Percentiles rank a stretch among this genome's conserved stretches.
These are phyloP conservation scores for Cebidichthys violaceus DNA, from an alignment of 2,113 vertebrate genomes.

Conservation along the genomic window DNA sequence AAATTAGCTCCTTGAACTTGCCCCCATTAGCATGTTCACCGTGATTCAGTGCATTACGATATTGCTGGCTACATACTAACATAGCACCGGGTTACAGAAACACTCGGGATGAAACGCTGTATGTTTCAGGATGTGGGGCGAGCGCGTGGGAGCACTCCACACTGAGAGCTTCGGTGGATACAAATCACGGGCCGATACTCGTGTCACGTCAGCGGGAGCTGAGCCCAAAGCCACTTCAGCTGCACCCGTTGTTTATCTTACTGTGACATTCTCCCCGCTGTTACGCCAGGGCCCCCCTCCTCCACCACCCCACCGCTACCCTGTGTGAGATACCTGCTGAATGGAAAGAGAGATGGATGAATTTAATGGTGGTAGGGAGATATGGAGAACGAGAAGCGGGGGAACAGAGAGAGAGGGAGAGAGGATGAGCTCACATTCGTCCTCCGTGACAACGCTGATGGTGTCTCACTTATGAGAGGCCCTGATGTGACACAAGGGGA, in stretches of 20 bases:
- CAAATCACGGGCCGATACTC: slow-evolving; percentile 55
- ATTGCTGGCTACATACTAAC: slow-evolving; percentile 10
- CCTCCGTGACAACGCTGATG: slow-evolving; percentile 13
- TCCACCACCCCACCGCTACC: not conserved
- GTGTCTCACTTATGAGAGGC: slow-evolving; percentile 30
- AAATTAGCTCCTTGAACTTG: not conserved
- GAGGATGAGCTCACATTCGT: slow-evolving; percentile 14
- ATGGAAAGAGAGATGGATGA: slow-evolving; percentile 54
- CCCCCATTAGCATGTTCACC: not conserved
- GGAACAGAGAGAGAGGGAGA: slow-evolving; percentile 4
- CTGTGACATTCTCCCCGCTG: slow-evolving; percentile 68
- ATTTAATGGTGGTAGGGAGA: slow-evolving; percentile 35
- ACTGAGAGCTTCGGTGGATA: slow-evolving; percentile 44
- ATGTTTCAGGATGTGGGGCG: slow-evolving; percentile 10
- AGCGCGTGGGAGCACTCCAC: slow-evolving; percentile 51
- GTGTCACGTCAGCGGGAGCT: slow-evolving; percentile 52
- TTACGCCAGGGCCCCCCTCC: slow-evolving; percentile 9
- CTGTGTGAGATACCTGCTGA: slow-evolving; percentile 30
- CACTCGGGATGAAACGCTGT: slow-evolving; percentile 17
- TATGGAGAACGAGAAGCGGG: slow-evolving; percentile 1
- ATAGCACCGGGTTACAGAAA: slow-evolving; percentile 15
- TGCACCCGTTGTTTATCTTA: slow-evolving; percentile 69
- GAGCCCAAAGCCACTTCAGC: slow-evolving; percentile 66
- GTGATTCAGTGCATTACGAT: not conserved
- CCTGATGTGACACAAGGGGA: slow-evolving; percentile 43